These are phyloP conservation scores for Electrophaes corylata DNA, from an alignment of 2,888 invertebrate species.

Conservation along the genomic window DNA sequence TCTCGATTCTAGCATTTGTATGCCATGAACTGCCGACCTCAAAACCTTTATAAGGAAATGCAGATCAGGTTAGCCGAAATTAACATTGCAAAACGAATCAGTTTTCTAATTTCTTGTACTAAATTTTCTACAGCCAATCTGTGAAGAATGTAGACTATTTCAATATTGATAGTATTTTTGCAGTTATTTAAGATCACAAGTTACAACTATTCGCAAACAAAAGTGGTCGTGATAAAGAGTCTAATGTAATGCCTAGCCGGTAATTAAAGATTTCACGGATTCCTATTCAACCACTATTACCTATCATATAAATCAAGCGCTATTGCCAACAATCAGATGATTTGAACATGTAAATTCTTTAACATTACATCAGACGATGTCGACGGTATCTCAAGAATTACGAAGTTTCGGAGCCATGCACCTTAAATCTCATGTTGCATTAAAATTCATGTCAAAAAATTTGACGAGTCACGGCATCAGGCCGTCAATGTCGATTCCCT, in stretches of 20 bases:
- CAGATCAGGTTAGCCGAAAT: conserved; percentile 58
- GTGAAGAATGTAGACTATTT: conserved; percentile 6
- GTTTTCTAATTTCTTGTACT: conserved; percentile 44
- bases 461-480: conserved; percentile 61
- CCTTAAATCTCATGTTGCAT: conserved; percentile 66
- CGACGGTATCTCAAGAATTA: conserved; percentile 31
- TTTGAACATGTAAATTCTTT: conserved; percentile 33
- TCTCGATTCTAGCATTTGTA: conserved; percentile 57
- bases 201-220: conserved; percentile 22
- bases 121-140: conserved; percentile 34
- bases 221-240: conserved; percentile 27
- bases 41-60: conserved; percentile 65
- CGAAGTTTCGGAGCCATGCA: conserved; percentile 53
- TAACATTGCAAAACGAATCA: conserved; percentile 62
- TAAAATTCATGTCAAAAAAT: conserved; percentile 67
- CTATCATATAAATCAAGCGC: conserved; percentile 27
- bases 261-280: conserved; percentile 41
- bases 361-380: conserved; percentile 37
- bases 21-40: conserved; percentile 64
- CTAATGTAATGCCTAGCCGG: conserved; percentile 28
- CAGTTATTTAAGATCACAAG: conserved; percentile 6
- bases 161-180: conserved; percentile 19
- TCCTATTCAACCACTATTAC: conserved; percentile 34
- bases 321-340: conserved; percentile 36
- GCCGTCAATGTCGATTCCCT: conserved; percentile 70